Base-by-base conservation (phyloP, 2,888 invertebrate species). In the Camptogramma bilineatum region DNA sequence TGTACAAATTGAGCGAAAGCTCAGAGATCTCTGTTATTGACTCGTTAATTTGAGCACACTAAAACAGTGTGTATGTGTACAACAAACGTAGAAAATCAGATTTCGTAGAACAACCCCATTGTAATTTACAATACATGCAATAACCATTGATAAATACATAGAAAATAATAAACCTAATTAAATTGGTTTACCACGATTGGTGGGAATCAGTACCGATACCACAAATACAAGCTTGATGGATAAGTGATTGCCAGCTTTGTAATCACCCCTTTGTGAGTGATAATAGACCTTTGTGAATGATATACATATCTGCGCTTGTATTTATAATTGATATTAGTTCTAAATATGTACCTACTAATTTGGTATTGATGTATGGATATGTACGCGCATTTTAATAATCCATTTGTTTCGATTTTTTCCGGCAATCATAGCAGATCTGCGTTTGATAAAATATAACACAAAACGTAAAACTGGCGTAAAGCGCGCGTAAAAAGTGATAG, bases 211-310 rank as follows among this genome's bases (percentile, higher is more conserved):
- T 42, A 9, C 16, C 16, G 31, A 56, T 55, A 55, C 55, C 56
- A 47, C 60, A 56, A 51, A 56, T 47, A 64, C 39, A 34, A 48
- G 28, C 31, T 19, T 51, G 28, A 31, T 44, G 31, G 21, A 48
- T 54, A 39, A 62, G 46, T 64, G 56, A 47, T 39, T 64, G 64
- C 56, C 60, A n/a, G 60, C 52, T 52, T 51, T 31, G 48, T 54
- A 52, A 47, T 52, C 47, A 56, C 19, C 46, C 47, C 48, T 31
- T 56, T 59, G 47, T 56, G 52, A 28, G 19, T 42, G 46, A 24
- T 19, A 47, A 53, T 39, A 48, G n/a, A 62, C n/a, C n/a, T n/a
- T n/a, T n/a, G n/a, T n/a, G n/a, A n/a, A n/a, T n/a, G n/a, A n/a
- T n/a, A n/a, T n/a, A n/a, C n/a, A n/a, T 52, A 31, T 9, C 39